phyloP scores from a whole-genome alignment of 2,797 vertebrate species.

The Salarias fasciatus region DNA sequence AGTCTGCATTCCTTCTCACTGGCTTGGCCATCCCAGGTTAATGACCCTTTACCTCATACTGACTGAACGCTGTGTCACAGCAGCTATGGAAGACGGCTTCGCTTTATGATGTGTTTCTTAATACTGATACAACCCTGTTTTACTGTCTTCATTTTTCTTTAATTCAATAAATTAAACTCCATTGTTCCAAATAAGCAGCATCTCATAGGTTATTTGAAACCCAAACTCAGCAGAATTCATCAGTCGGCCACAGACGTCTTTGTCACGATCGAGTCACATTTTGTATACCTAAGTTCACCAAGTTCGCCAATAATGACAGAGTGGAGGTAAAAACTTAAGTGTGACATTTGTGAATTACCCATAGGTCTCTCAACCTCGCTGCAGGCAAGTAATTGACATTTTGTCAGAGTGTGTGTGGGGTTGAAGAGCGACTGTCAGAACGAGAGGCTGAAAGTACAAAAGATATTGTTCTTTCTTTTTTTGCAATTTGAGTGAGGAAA shows the following conservation, averaged over 20 bases:
- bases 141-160: too few relatives aligned
- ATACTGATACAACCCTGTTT: too few relatives aligned
- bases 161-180: too few relatives aligned
- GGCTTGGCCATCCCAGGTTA: too few relatives aligned
- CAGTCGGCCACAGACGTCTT: constrained; percentile 36
- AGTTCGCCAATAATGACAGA: constrained; percentile 18
- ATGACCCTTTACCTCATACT: too few relatives aligned
- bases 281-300: constrained; percentile 26
- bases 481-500: too few relatives aligned
- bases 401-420: background rate
- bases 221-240: constrained; percentile 1
- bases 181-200: too few relatives aligned
- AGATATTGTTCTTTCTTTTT: too few relatives aligned
- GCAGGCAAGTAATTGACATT: background rate
- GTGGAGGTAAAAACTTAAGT: constrained; percentile 1
- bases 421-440: background rate
- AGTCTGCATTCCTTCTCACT: constrained; percentile 15
- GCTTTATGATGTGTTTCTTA: too few relatives aligned
- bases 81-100: too few relatives aligned
- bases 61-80: too few relatives aligned
- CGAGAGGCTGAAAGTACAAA: background rate
- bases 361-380: constrained; percentile 8
- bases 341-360: background rate
- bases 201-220: too few relatives aligned
- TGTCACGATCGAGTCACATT: constrained; percentile 33